Conservation (phyloP, 2,888 invertebrate genomes). For the Cephus runcator region DNA sequence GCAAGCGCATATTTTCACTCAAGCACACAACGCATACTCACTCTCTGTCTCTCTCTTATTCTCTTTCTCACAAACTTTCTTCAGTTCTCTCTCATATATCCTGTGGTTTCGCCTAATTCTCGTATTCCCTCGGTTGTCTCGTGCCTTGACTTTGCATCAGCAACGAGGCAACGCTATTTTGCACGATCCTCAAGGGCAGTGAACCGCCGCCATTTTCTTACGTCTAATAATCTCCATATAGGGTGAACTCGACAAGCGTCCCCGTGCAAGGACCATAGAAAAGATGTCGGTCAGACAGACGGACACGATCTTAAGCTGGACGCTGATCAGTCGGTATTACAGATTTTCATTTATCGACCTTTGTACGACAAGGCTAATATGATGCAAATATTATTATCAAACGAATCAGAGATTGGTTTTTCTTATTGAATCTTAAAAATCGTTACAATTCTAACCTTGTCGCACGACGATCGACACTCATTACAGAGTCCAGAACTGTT, state of each 20-base stretch:
- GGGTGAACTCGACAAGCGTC: background rate
- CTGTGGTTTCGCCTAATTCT: background rate
- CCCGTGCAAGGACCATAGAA: background rate
- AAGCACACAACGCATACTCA: background rate
- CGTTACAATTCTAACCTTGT: background rate
- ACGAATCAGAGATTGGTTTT: background rate
- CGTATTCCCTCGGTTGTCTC: background rate
- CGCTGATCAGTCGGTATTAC: background rate
- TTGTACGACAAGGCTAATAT: background rate
- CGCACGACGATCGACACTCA: background rate
- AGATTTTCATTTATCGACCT: background rate
- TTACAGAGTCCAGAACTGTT: background rate
- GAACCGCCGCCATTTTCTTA: background rate
- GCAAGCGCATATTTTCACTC: too few relatives aligned
- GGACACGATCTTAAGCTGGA: background rate
- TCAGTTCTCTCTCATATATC: conserved; percentile 28
- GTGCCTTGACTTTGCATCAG: background rate
- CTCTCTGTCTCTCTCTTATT: background rate
- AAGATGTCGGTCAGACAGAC: background rate
- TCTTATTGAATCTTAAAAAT: background rate
- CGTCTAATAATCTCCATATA: background rate
- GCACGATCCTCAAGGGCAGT: background rate
- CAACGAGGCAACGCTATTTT: background rate
- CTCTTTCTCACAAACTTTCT: background rate
- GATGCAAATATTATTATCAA: background rate